Evolutionary conservation across 2,113 vertebrate species (phyloP), one percentile per base, ranked within the genome.

Genomic region (Oceanites oceanicus): DNA sequence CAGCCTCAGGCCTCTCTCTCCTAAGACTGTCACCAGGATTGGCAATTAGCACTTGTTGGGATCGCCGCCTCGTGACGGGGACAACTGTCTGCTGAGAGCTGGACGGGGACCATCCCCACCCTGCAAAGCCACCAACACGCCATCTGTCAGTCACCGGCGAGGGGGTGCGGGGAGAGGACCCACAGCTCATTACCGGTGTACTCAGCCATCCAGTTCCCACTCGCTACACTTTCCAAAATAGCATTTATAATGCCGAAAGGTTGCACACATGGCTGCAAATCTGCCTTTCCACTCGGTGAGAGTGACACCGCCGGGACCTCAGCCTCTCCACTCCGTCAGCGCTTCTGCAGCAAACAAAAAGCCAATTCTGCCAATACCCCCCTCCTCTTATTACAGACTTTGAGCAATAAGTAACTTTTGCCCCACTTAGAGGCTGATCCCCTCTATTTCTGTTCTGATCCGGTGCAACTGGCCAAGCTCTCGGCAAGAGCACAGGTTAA

Each of bases 11-110:
- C 42, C 36, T 85, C 30, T 44, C 49, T 50, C 52, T 66, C 20
- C 36, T 67, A 20, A 71, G 36, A 53, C 22, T 30, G 66, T 86
- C 38, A 71, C 13, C 45, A 14, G 47, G 50, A 32, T 13, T 70
- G 85, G 71, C 74, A 70, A 70, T 68, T 47, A 92, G 58, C 45
- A 66, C 22, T 11, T 27, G 19, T 10, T 70, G 70, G 74, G 36
- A 50, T 34, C 1, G 2, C 16, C 3, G 5, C 27, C 59, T 68
- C 2, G 0, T 52, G 65, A 74, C 0, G 14, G 21, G 18, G 16
- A 55, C 9, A 15, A 13, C 8, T 26, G 68, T 27, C 70, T 70
- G 86, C 52, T 20, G 82, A 17, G n/a, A n/a, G 49, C 52, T 2
- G 23, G 30, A 21, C 2, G 0, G 53, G 50, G 79, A 71, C 20